These are phyloP conservation scores for Lytechinus variegatus DNA, from an alignment of 35 echinoderm and acorn worm species.

Conservation along the genomic window DNA sequence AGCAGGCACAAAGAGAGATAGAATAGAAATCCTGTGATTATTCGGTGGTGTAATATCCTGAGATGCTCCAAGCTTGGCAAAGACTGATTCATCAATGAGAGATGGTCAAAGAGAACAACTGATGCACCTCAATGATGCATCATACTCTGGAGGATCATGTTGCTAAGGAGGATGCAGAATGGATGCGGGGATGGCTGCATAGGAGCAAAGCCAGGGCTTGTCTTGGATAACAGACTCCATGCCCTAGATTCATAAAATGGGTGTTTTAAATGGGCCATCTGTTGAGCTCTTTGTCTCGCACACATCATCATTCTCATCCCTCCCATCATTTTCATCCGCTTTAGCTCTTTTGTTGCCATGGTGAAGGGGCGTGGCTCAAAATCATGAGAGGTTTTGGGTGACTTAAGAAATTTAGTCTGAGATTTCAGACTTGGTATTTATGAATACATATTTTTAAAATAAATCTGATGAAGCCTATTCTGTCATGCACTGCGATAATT, in stretches of 20 bases:
- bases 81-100: not conserved
- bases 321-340: not conserved
- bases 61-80: not conserved
- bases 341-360: not conserved
- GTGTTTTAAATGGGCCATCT: not conserved
- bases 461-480: too few relatives aligned
- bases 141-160: not conserved
- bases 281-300: not conserved
- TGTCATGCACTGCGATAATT: not conserved
- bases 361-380: not conserved
- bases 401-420: not conserved
- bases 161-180: not conserved
- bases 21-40: not conserved
- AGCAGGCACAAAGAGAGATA: not conserved
- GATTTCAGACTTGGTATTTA: not conserved
- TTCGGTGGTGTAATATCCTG: not conserved
- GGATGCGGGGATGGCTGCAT: not conserved
- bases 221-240: not conserved
- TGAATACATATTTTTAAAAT: too few relatives aligned
- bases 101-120: not conserved
- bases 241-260: not conserved
- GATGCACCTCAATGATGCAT: not conserved
- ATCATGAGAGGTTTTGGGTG: not conserved
- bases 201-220: not conserved
- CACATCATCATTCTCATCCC: not conserved